Evolutionary conservation across 2,797 vertebrate genomes (phyloP).

Genomic region (Crypturellus tataupa): DNA sequence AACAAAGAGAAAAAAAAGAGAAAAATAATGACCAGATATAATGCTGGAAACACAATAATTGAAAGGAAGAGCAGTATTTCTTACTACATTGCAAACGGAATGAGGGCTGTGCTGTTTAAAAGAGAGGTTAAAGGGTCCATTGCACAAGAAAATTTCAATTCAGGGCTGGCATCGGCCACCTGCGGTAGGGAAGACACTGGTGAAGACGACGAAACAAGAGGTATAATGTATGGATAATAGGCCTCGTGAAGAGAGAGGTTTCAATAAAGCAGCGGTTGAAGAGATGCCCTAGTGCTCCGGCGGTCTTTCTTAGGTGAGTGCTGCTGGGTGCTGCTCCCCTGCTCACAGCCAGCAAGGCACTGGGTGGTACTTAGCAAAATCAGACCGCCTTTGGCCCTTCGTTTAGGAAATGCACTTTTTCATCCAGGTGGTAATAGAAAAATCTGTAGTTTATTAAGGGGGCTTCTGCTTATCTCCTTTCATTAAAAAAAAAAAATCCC

Average conservation of each 20-base stretch:
- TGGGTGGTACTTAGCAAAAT: constrained; percentile 9
- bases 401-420: background rate
- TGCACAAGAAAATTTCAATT: constrained; percentile 52
- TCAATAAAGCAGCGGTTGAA: constrained; percentile 32
- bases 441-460: background rate
- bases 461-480: background rate
- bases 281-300: background rate
- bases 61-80: constrained; percentile 36
- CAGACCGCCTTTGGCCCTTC: background rate
- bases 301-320: background rate
- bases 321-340: background rate
- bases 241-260: background rate
- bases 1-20: background rate
- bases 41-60: constrained; percentile 4
- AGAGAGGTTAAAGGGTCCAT: constrained; percentile 35
- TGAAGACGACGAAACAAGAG: background rate
- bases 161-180: constrained; percentile 8
- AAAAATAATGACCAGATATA: constrained; percentile 15
- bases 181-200: background rate
- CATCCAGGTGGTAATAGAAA: background rate
- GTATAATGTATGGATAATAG: constrained; percentile 28
- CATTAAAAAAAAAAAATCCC: background rate
- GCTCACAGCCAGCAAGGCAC: background rate
- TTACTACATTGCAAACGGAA: constrained; percentile 12
- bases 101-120: constrained; percentile 28